Base-by-base conservation (phyloP, 2,113 vertebrate species). In the Melanotaenia duboulayi region DNA sequence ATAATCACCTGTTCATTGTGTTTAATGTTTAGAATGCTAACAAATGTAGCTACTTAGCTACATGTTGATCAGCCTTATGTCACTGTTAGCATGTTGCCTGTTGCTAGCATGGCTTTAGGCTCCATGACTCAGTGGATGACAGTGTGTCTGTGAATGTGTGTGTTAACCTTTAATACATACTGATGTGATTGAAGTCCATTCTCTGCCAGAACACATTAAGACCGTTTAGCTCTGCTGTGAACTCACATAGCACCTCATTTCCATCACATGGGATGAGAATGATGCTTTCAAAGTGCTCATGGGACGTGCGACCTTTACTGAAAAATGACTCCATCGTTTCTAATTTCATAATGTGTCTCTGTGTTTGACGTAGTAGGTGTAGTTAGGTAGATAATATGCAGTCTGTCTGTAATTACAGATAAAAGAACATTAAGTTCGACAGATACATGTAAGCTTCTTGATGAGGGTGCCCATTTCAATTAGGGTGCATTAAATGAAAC, bases 381-480 rank as follows among this genome's bases (percentile, higher is more conserved):
- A 71, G 69, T 75, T 70, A 69, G 80, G 78, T 78, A 80, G 89
- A 83, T 90, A 76, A 84, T 85, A 32, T 11, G 84, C 69, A 60
- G 60, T 11, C 82, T 65, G 83, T 78, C 70, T 83, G 82, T 92
- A 92, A 93, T 93, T 91, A 89, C 89, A 62, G 82, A 91, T 90
- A 85, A 86, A 80, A 78, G 89, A 85, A 87, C 87, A 90, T 91
- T 90, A 86, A 76, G 82, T 85, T 83, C 6, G 90, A 91, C 89
- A 87, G 90, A 92, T 89, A 89, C 89, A 84, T 82, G 91, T 83
- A 79, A 87, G 90, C 84, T 82, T 88, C 79, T 80, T 92, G 89
- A 92, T 91, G 91, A 93, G 85, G 86, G 87, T 91, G 91, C 90
- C 90, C 85, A 83, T 91, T 94, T 93, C 92, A 94, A 92, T 94